These are phyloP conservation scores for Calliphora vicina DNA, from an alignment of 1,140 invertebrate species.

Conservation along the genomic window DNA sequence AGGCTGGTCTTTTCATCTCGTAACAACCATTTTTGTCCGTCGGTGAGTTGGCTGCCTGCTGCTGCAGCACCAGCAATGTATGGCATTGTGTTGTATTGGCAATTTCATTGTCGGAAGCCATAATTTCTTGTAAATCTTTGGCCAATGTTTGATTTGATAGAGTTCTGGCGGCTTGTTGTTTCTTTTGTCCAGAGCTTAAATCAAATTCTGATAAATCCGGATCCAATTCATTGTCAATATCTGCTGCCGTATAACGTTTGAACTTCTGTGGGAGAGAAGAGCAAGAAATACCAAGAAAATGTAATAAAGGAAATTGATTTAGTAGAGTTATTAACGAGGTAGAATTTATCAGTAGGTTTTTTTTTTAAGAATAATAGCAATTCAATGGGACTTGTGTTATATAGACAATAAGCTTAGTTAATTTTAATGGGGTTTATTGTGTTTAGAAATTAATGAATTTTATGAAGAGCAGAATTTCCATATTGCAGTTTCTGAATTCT, in stretches of 20 bases:
- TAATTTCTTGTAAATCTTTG: constrained; percentile 57
- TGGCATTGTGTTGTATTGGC: constrained; percentile 47
- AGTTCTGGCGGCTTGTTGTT: constrained; percentile 50
- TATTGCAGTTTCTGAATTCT: too few species aligned
- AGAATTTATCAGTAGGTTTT: neutral
- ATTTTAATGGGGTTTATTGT: too few species aligned
- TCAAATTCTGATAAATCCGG: constrained; percentile 58
- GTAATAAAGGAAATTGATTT: neutral
- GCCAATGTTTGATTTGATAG: constrained; percentile 58
- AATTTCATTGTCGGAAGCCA: constrained; percentile 53
- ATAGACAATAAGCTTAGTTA: too few species aligned
- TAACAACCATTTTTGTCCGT: constrained; percentile 50
- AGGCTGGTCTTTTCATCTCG: constrained; percentile 55
- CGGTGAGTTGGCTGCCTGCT: constrained; percentile 12
- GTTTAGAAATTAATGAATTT: too few species aligned
- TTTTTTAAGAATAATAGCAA: too few species aligned
- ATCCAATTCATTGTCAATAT: constrained; percentile 52
- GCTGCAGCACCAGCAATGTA: constrained; percentile 48
- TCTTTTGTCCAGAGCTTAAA: constrained; percentile 50
- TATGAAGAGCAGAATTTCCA: too few species aligned
- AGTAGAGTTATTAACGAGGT: neutral
- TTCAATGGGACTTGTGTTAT: too few species aligned
- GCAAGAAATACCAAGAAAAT: too few species aligned
- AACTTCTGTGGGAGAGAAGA: constrained; percentile 49
- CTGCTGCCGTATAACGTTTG: constrained; percentile 59